Percentiles rank a stretch among this genome's conserved stretches.
phyloP scores from a whole-genome alignment of 2,113 vertebrate genomes.

The Aplodontia rufa region DNA sequence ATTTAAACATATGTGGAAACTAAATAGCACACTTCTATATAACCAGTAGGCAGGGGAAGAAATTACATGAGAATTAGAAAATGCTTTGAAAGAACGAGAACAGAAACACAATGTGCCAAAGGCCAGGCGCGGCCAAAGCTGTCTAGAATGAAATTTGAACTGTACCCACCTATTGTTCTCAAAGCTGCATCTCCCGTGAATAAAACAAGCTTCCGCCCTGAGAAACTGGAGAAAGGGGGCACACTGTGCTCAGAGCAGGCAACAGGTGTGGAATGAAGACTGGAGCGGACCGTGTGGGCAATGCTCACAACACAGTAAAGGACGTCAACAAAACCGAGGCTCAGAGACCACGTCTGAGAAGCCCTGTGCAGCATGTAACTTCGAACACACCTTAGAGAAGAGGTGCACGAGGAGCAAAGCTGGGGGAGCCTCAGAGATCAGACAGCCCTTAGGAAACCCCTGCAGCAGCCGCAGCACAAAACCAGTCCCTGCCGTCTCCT shows the following conservation, averaged over 20 bases:
- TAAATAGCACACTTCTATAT: background rate
- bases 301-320: background rate
- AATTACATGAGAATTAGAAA: background rate
- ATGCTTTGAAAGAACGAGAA: background rate
- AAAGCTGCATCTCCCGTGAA: background rate
- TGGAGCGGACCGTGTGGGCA: background rate
- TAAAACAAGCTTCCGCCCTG: background rate
- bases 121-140: background rate
- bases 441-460: background rate
- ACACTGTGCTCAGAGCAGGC: background rate
- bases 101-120: background rate
- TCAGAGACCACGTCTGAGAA: background rate
- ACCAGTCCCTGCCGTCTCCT: too few species aligned
- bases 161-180: background rate
- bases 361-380: rapidly evolving
- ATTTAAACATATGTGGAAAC: background rate
- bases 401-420: rapidly evolving
- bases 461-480: too few species aligned
- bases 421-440: background rate
- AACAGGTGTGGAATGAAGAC: background rate
- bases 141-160: background rate
- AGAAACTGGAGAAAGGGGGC: background rate
- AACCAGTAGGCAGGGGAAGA: background rate
- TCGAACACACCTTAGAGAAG: background rate
- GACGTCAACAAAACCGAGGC: background rate